Percentiles rank a stretch among this genome's conserved stretches.
These are phyloP conservation scores for Coleophora deauratella DNA, from an alignment of 2,888 invertebrate genomes.

Conservation along the genomic window DNA sequence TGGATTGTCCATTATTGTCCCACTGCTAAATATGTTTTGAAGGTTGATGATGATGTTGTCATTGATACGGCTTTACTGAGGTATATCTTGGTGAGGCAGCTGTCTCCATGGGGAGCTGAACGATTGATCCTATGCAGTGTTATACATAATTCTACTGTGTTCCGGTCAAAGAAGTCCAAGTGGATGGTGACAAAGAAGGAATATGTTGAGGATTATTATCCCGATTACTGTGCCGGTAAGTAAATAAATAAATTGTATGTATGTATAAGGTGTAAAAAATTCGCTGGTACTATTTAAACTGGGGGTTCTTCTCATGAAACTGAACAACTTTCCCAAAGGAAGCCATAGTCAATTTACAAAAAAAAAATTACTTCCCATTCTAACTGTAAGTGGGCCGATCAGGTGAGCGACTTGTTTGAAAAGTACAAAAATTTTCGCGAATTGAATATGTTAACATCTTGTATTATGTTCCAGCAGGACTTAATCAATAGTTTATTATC, in stretches of 20 bases:
- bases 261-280: too few species aligned
- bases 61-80: constrained; percentile 79
- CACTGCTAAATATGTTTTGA: constrained; percentile 78
- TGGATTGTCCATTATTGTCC: constrained; percentile 83
- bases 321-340: too few species aligned
- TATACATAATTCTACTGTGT: constrained; percentile 59
- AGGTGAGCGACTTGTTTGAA: too few species aligned
- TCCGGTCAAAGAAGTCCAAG: constrained; percentile 79
- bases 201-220: constrained; percentile 77
- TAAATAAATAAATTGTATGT: background rate
- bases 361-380: too few species aligned
- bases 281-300: too few species aligned
- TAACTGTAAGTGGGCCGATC: too few species aligned
- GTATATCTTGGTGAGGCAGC: constrained; percentile 69
- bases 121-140: constrained; percentile 79
- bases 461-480: too few species aligned
- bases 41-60: constrained; percentile 85
- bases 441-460: too few species aligned
- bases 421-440: too few species aligned
- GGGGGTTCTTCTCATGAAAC: too few species aligned
- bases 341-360: too few species aligned
- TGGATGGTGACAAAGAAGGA: constrained; percentile 83
- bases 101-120: constrained; percentile 75
- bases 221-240: constrained; percentile 82
- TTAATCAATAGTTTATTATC: too few species aligned